Evolutionary conservation across 2,113 vertebrate species (phyloP).

Genomic region (Phrynosoma blainvillii): DNA sequence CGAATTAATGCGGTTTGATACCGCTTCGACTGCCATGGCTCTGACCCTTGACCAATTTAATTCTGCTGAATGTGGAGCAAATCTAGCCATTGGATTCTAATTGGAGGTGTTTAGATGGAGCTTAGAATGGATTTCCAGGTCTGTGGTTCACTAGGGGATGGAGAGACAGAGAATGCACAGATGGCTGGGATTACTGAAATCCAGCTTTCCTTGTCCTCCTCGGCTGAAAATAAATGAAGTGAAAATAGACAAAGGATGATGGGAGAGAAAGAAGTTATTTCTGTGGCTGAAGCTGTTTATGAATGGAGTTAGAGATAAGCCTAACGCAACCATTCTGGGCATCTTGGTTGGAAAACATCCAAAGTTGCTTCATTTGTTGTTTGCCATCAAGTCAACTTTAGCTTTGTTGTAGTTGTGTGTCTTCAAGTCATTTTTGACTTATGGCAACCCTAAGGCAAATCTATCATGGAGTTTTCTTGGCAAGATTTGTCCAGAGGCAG

Average conservation of each 20-base stretch:
- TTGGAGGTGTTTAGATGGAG: too few species aligned
- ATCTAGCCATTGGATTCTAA: neutral
- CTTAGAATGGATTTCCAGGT: neutral
- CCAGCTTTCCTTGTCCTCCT: constrained; percentile 51
- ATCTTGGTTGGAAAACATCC: neutral
- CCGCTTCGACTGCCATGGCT: too few species aligned
- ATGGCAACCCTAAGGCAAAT: too few species aligned
- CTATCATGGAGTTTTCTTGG: too few species aligned
- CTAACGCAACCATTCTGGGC: neutral
- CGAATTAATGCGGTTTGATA: too few species aligned
- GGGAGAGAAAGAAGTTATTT: neutral
- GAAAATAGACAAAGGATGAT: too few species aligned
- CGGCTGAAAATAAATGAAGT: constrained; percentile 5
- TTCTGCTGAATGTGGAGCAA: neutral
- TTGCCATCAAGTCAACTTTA: too few species aligned
- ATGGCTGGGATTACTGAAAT: constrained; percentile 64
- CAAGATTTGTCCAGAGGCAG: too few species aligned
- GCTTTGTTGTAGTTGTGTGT: too few species aligned
- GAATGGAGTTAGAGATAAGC: neutral
- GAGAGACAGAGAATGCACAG: constrained; percentile 41
- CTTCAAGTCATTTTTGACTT: too few species aligned
- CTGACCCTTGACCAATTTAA: too few species aligned
- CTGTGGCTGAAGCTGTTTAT: neutral
- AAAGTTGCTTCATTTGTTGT: too few species aligned
- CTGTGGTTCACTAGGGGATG: neutral